phyloP scores from a whole-genome alignment of 2,113 vertebrate genomes.

The Trochalopteron elliotii region DNA sequence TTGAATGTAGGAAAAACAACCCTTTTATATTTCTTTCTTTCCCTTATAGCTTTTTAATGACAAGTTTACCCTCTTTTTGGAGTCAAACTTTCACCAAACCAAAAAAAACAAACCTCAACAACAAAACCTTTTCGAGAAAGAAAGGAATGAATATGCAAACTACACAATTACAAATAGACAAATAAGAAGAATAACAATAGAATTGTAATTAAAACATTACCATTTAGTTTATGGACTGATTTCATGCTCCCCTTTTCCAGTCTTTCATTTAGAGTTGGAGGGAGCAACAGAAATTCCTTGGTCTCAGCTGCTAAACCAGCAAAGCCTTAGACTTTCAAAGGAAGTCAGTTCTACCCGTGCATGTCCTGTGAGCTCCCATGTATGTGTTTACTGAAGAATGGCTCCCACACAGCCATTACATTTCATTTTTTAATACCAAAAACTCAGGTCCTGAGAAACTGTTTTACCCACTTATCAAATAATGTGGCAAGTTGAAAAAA shows the following conservation, averaged over 20 bases:
- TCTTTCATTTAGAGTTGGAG: background rate
- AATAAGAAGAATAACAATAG: conserved; percentile 26
- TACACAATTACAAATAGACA: background rate
- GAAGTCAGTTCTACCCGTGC: background rate
- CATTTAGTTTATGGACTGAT: background rate
- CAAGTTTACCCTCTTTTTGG: background rate
- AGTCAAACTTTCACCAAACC: background rate
- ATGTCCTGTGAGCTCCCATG: background rate
- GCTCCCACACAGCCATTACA: background rate
- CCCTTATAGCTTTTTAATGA: background rate
- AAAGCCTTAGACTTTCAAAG: background rate
- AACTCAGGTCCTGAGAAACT: background rate
- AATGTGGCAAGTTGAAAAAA: background rate
- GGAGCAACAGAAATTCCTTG: background rate
- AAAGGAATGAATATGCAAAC: conserved; percentile 34
- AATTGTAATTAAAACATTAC: conserved; percentile 35
- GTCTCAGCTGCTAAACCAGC: background rate
- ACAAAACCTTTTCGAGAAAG: background rate
- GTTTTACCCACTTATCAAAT: background rate
- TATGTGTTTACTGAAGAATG: background rate
- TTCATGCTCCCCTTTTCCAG: background rate
- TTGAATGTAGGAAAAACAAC: background rate
- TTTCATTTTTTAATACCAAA: background rate
- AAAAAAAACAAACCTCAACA: background rate
- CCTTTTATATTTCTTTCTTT: background rate